Base-by-base conservation (phyloP, 2,113 vertebrate genomes). In the Gobio gobio region DNA sequence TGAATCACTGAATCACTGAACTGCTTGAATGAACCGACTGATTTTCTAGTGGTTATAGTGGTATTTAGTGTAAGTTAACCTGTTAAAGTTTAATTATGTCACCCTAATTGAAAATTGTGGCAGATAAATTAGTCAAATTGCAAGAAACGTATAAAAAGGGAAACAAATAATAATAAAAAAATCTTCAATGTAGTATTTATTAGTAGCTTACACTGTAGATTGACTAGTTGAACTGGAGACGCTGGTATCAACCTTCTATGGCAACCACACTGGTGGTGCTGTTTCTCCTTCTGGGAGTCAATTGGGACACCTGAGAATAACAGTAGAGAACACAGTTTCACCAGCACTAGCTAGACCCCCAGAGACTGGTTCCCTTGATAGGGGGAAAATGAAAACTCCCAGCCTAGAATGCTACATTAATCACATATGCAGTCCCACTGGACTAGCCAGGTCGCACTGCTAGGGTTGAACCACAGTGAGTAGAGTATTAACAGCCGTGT, bases 351-450 rank as follows among this genome's bases (percentile, higher is more conserved):
- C 20, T 33, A 58, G 20, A 83, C 85, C 81, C 58, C 85, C 64
- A 40, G 80, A 79, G 84, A 85, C 87, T 64, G 36, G 83, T 40
- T 86, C 81, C 81, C 85, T 54, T 49, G 66, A 74, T 80, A 56
- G 16, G 47, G 81, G 79, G 66, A 47, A 82, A 83, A 78, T 75
- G 63, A 82, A 75, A 70, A 85, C 54, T 79, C 76, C 29, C 16
- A 24, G 81, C 12, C 47, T 20, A 79, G 81, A 49, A 80, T 75
- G 83, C 70, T 58, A 75, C 82, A 88, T 88, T 86, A 88, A 88
- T 88, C 87, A 88, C 59, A 86, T 70, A 59, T 80, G 84, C 79
- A 80, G 66, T 83, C 87, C 84, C 87, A 81, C n/a, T 58, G 82
- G 87, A 86, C 16, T n/a, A 64, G 82, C 59, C 29, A 16, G 59